phyloP scores from a whole-genome alignment of 2,113 vertebrate genomes.

The Ceratotherium simum region DNA sequence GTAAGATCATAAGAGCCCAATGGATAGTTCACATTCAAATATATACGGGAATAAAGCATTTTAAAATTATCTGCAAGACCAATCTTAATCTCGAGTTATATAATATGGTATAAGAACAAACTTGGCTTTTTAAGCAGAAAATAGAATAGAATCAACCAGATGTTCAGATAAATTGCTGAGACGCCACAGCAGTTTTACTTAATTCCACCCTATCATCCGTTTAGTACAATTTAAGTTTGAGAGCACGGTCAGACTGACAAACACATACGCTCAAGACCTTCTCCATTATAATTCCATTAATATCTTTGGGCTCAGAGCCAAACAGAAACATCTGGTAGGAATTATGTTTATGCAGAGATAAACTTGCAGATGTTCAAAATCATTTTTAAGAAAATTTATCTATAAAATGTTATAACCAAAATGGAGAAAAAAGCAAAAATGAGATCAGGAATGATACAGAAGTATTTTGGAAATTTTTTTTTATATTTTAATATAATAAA shows the following conservation, averaged over 20 bases:
- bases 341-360: slow-evolving; percentile 62
- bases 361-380: slow-evolving; percentile 75
- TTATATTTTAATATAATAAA: slow-evolving; percentile 20
- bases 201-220: slow-evolving; percentile 9
- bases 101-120: slow-evolving; percentile 21
- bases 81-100: slow-evolving; percentile 5
- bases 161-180: slow-evolving; percentile 74
- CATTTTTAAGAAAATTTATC: slow-evolving; percentile 64
- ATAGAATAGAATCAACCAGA: slow-evolving; percentile 61
- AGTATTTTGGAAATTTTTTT: background rate
- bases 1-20: background rate
- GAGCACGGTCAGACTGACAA: slow-evolving; percentile 70
- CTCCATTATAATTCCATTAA: slow-evolving; percentile 75
- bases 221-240: slow-evolving; percentile 73
- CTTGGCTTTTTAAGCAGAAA: background rate
- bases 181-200: slow-evolving; percentile 53
- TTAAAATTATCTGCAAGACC: slow-evolving; percentile 28
- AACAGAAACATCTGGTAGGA: slow-evolving; percentile 61
- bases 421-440: background rate
- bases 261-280: slow-evolving; percentile 67
- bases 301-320: slow-evolving; percentile 73
- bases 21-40: background rate
- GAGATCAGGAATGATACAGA: background rate
- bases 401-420: slow-evolving; percentile 20
- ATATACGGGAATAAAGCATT: background rate